Evolutionary conservation across 2,888 invertebrate species (phyloP).

Genomic region (Carcina quercana): DNA sequence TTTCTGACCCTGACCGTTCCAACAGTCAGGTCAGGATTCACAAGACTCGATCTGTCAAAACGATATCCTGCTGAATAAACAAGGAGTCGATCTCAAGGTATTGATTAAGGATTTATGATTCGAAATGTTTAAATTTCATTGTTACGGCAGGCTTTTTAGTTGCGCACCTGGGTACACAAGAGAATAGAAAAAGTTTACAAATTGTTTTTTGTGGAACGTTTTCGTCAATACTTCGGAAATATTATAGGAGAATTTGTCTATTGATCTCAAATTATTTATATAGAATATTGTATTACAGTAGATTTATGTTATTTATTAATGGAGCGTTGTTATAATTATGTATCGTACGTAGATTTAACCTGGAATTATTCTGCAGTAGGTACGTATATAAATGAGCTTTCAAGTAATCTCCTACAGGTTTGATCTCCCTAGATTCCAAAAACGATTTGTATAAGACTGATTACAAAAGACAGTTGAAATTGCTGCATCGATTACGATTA

Average conservation of each 20-base stretch:
- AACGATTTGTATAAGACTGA: constrained; percentile 40
- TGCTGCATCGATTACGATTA: too few species aligned
- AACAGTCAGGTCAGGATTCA: background rate
- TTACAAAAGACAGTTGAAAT: background rate
- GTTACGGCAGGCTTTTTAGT: constrained; percentile 34
- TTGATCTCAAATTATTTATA: constrained; percentile 72
- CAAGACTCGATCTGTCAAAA: background rate
- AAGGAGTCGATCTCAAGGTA: constrained; percentile 40
- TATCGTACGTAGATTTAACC: too few species aligned
- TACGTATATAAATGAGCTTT: constrained; percentile 21
- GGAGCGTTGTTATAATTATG: constrained; percentile 15
- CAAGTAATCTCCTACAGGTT: constrained; percentile 23
- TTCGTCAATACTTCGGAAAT: constrained; percentile 18
- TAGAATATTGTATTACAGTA: constrained; percentile 49
- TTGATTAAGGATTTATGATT: constrained; percentile 30
- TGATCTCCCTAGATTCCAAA: constrained; percentile 61
- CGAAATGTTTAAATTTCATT: constrained; percentile 27
- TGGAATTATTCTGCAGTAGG: constrained; percentile 22
- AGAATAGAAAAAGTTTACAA: constrained; percentile 24
- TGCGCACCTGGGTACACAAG: constrained; percentile 51
- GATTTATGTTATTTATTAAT: constrained; percentile 57
- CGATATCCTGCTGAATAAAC: constrained; percentile 21
- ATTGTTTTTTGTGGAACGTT: constrained; percentile 14
- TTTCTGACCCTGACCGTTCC: constrained; percentile 46
- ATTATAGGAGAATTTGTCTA: constrained; percentile 48